Evolutionary conservation across 2,888 invertebrate genomes (phyloP).

Genomic region (Archips xylosteana): DNA sequence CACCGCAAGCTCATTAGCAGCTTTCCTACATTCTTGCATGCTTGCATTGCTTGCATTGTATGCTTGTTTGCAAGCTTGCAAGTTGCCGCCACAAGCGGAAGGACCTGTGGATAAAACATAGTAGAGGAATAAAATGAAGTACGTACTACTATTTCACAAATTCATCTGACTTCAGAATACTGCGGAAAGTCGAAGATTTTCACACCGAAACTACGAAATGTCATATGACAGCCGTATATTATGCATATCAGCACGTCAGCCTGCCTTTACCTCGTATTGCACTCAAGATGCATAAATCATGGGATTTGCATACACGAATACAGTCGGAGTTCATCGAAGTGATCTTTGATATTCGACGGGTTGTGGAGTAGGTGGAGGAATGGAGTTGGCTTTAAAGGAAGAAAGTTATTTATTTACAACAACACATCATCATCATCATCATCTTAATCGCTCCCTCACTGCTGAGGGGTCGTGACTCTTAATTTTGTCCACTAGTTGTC

Average conservation of each 20-base stretch:
- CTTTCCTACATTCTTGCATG: too few species aligned
- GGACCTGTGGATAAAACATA: too few species aligned
- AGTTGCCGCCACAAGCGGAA: too few species aligned
- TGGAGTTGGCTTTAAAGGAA: constrained; percentile 12
- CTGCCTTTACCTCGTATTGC: constrained; percentile 47
- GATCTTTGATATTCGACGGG: constrained; percentile 54
- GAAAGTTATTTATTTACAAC: too few species aligned
- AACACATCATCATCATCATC: too few species aligned
- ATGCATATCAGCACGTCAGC: constrained; percentile 45
- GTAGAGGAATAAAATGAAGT: too few species aligned
- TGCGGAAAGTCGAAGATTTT: neutral
- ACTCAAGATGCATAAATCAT: constrained; percentile 75
- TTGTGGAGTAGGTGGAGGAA: neutral
- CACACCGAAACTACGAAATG: constrained; percentile 17
- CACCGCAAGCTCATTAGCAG: too few species aligned
- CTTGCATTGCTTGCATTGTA: too few species aligned
- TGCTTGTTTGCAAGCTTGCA: too few species aligned
- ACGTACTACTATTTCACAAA: neutral
- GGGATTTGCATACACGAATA: constrained; percentile 68
- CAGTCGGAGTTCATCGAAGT: constrained; percentile 68
- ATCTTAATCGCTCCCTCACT: too few species aligned
- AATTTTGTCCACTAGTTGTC: too few species aligned
- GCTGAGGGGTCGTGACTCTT: too few species aligned
- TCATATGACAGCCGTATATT: constrained; percentile 32
- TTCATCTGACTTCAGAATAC: neutral